Percentiles rank a stretch among this genome's conserved stretches.
These are phyloP conservation scores for Lethrus apterus DNA, from an alignment of 1,140 invertebrate species.

Conservation along the genomic window DNA sequence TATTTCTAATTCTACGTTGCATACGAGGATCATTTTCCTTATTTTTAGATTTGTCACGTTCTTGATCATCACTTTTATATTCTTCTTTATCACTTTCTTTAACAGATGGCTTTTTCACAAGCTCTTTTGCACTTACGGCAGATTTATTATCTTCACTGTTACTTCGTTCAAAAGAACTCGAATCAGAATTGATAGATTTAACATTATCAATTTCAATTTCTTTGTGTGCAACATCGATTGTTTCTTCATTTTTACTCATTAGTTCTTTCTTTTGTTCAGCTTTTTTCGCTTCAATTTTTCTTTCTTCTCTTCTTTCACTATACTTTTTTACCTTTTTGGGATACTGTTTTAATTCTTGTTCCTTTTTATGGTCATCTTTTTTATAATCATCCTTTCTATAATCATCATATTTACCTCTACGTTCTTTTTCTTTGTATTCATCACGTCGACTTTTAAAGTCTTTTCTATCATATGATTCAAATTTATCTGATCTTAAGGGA, in stretches of 20 bases:
- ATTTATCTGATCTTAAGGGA: constrained; percentile 22
- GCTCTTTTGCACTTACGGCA: constrained; percentile 20
- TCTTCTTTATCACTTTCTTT: constrained; percentile 10
- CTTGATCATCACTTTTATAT: constrained; percentile 14
- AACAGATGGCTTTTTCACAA: constrained; percentile 14
- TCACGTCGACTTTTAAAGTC: constrained; percentile 24
- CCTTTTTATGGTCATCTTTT: constrained; percentile 17
- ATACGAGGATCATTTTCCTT: constrained; percentile 26
- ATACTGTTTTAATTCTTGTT: constrained; percentile 7
- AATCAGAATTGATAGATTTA: neutral
- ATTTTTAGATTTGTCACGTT: constrained; percentile 19
- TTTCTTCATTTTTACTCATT: constrained; percentile 14
- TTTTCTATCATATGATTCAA: constrained; percentile 26
- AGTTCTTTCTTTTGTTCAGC: constrained; percentile 24
- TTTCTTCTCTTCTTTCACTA: constrained; percentile 39
- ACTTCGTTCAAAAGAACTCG: neutral
- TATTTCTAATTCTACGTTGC: constrained; percentile 45
- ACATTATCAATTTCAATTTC: neutral
- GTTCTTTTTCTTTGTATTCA: constrained; percentile 24
- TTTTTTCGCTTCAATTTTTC: constrained; percentile 35
- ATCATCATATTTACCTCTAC: constrained; percentile 28
- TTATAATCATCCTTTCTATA: constrained; percentile 24
- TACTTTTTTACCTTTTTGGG: constrained; percentile 40
- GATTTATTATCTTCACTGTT: constrained; percentile 11
- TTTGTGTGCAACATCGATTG: neutral